phyloP scores from a whole-genome alignment of 2,888 invertebrate genomes.

The Ypsolopha scabrella region DNA sequence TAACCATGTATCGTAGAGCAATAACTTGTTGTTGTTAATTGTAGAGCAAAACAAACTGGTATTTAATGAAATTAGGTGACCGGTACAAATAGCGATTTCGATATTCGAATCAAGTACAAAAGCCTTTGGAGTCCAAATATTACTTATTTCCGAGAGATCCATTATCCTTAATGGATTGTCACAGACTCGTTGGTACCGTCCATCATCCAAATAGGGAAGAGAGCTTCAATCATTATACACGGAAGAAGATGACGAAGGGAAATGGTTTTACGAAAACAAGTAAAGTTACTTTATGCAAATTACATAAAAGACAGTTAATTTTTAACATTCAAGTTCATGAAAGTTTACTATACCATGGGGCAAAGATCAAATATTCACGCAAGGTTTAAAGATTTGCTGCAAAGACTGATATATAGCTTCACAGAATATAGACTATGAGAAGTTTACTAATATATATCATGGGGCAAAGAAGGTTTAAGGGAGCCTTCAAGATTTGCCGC shows the following conservation, averaged over 20 bases:
- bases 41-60: no score
- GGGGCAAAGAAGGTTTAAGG: no score
- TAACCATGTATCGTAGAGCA: no score
- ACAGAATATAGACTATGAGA: no score
- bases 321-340: background rate
- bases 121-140: background rate
- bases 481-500: no score
- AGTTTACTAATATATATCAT: no score
- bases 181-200: conserved; percentile 26
- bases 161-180: conserved; percentile 40
- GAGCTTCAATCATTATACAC: conserved; percentile 4
- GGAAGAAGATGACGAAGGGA: background rate
- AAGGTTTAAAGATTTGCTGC: no score
- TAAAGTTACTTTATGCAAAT: background rate
- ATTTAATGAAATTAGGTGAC: no score
- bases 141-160: conserved; percentile 13
- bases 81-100: background rate
- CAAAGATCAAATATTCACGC: background rate
- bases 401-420: no score
- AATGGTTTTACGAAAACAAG: background rate
- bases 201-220: conserved; percentile 17
- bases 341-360: no score
- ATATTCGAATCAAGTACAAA: background rate
- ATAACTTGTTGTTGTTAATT: no score
- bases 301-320: background rate